These are phyloP conservation scores for Orycteropus afer DNA, from an alignment of 2,113 vertebrate species.

Conservation along the genomic window DNA sequence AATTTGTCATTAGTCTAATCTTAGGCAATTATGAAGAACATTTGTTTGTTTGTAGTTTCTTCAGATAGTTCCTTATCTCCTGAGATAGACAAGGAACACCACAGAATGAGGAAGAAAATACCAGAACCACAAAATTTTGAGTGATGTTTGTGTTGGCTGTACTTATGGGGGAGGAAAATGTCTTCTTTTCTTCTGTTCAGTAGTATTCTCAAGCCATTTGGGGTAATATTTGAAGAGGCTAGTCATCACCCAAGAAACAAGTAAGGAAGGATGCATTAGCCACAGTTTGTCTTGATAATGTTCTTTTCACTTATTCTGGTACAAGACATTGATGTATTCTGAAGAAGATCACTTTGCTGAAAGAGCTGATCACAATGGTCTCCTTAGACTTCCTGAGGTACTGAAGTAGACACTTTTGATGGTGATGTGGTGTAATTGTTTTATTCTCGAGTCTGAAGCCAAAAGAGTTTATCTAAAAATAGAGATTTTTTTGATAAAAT, in stretches of 20 bases:
- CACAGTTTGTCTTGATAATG: conserved; percentile 62
- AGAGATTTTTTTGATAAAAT: conserved; percentile 79
- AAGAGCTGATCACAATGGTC: conserved; percentile 39
- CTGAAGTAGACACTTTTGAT: conserved; percentile 64
- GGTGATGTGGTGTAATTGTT: conserved; percentile 75
- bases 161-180: conserved; percentile 8
- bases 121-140: neutral
- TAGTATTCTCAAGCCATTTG: conserved; percentile 59
- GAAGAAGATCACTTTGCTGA: conserved; percentile 48
- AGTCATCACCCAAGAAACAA: conserved; percentile 56
- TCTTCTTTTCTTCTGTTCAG: conserved; percentile 58
- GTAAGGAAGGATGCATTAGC: conserved; percentile 50
- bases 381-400: conserved; percentile 58
- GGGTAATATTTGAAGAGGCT: conserved; percentile 63
- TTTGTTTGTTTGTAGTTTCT: conserved; percentile 48
- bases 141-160: conserved; percentile 6
- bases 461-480: conserved; percentile 78
- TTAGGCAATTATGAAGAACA: neutral
- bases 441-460: conserved; percentile 77
- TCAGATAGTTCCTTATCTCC: neutral
- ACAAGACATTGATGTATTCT: conserved; percentile 54
- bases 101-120: conserved; percentile 14
- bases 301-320: conserved; percentile 48
- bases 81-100: neutral
- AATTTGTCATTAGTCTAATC: conserved; percentile 25